These are phyloP conservation scores for Centruroides vittatus DNA, from an alignment of 1,140 invertebrate genomes.

Conservation along the genomic window DNA sequence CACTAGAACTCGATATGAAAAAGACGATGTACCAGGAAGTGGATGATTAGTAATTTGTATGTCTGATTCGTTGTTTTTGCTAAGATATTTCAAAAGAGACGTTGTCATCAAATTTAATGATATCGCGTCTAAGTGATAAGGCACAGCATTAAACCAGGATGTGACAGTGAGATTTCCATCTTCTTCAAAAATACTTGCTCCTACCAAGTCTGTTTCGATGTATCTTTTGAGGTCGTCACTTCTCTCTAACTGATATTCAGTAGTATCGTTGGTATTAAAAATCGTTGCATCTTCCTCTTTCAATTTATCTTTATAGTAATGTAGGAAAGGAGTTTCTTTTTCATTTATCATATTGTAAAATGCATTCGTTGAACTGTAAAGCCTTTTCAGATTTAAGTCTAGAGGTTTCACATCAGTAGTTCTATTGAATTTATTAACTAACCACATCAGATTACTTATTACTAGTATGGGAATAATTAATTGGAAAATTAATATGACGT, in stretches of 20 bases:
- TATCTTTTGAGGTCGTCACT: constrained; percentile 3
- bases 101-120: constrained; percentile 8
- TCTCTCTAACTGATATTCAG: constrained; percentile 2
- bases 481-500: constrained; percentile 12
- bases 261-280: background rate
- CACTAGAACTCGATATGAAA: no score
- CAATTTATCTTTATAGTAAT: background rate
- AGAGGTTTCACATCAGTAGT: background rate
- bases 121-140: constrained; percentile 9
- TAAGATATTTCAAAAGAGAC: constrained; percentile 5
- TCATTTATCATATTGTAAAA: constrained; percentile 3
- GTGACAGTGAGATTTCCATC: background rate
- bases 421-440: background rate
- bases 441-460: background rate
- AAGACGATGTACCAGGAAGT: no score
- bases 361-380: constrained; percentile 12
- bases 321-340: background rate
- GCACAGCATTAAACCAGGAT: constrained; percentile 16
- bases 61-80: background rate
- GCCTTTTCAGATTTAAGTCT: constrained; percentile 4
- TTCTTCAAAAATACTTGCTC: background rate
- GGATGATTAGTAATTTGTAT: no score
- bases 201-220: constrained; percentile 3
- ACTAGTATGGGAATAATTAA: constrained; percentile 14
- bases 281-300: background rate